These are phyloP conservation scores for Palythoa heliodiscus DNA, from an alignment of 92 coral and sea anemone genomes.

Conservation along the genomic window DNA sequence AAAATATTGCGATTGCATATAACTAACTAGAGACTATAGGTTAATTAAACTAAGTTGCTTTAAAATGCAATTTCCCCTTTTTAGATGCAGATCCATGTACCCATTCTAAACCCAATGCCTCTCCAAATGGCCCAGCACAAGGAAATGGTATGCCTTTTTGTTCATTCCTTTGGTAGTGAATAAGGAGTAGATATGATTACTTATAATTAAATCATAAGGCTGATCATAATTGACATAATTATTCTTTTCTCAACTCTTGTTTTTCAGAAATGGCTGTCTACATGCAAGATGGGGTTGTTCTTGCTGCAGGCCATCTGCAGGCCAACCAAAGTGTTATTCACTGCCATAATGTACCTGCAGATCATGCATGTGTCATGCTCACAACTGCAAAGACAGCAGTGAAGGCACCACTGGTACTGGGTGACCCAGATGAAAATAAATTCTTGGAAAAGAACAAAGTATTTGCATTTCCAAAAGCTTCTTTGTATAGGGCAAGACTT, in stretches of 20 bases:
- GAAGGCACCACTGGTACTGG: conserved; percentile 44
- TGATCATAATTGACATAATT: no score
- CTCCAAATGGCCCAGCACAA: background rate
- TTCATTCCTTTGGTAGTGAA: background rate
- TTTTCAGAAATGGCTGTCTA: conserved; percentile 37
- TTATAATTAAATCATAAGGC: no score
- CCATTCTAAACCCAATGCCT: background rate
- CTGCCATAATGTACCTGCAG: conserved; percentile 42
- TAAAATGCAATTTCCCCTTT: background rate
- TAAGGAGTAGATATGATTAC: background rate
- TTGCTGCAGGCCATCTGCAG: conserved; percentile 44
- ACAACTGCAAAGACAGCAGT: conserved; percentile 14
- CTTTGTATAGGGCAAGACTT: conserved; percentile 15
- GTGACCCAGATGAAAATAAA: conserved; percentile 41
- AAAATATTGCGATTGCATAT: no score
- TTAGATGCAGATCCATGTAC: background rate
- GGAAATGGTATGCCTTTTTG: background rate
- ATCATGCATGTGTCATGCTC: conserved; percentile 50
- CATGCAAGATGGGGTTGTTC: conserved; percentile 8
- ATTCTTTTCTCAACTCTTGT: background rate
- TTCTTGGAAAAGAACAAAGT: conserved; percentile 10
- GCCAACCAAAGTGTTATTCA: conserved; percentile 27
- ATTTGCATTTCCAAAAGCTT: conserved; percentile 43
- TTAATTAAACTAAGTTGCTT: background rate
- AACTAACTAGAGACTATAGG: background rate